These are phyloP conservation scores for Nematostella vectensis DNA, from an alignment of 92 coral and sea anemone species.

Conservation along the genomic window DNA sequence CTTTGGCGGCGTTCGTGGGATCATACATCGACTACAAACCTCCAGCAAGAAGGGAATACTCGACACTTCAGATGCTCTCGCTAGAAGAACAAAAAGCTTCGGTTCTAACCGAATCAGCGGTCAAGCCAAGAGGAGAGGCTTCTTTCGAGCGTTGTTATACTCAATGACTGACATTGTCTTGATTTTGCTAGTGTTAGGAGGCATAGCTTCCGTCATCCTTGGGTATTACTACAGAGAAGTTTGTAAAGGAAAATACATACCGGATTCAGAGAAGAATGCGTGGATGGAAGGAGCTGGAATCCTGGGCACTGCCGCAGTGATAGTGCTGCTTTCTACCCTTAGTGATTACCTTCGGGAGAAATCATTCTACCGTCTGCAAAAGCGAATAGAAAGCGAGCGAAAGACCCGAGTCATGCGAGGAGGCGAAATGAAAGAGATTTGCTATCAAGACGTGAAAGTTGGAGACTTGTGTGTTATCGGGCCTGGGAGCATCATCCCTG, in stretches of 20 bases:
- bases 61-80: conserved; percentile 47
- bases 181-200: conserved; percentile 38
- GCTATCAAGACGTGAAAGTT: conserved; percentile 49
- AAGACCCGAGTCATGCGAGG: conserved; percentile 54
- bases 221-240: conserved; percentile 57
- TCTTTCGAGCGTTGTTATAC: conserved; percentile 36
- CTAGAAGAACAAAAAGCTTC: conserved; percentile 28
- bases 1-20: conserved; percentile 50
- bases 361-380: conserved; percentile 37
- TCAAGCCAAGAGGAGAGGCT: conserved; percentile 29
- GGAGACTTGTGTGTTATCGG: conserved; percentile 65
- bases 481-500: conserved; percentile 62
- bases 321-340: conserved; percentile 44
- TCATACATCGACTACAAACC: conserved; percentile 50
- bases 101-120: conserved; percentile 35
- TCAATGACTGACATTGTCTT: conserved; percentile 50
- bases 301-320: conserved; percentile 57
- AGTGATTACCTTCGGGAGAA: conserved; percentile 62
- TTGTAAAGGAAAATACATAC: conserved; percentile 42
- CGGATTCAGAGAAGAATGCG: conserved; percentile 46
- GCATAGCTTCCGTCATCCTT: conserved; percentile 42
- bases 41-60: conserved; percentile 65
- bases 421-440: conserved; percentile 32
- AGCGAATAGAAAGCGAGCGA: conserved; percentile 42
- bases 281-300: conserved; percentile 82